Base-by-base conservation (phyloP, 2,113 vertebrate species). In the Plecotus auritus region DNA sequence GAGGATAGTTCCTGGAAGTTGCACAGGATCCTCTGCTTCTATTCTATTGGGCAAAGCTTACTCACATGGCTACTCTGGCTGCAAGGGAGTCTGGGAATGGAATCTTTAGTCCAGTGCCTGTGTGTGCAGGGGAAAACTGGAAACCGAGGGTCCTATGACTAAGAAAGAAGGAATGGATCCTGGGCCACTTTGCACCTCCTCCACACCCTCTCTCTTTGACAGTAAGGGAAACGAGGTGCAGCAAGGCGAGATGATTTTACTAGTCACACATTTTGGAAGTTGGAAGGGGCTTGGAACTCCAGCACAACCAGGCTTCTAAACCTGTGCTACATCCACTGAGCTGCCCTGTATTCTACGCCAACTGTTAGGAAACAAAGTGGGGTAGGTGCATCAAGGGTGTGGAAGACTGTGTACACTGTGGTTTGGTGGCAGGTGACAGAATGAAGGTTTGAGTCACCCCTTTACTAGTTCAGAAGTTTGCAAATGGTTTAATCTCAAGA, bases 381-480 rank as follows among this genome's bases (percentile, higher is more conserved):
- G 17, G 5, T 30, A 17, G 35, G 37, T 20, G 49, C n/a, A 2
- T 28, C 1, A 0, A 70, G 17, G 22, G 22, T 0, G 0, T 26
- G 73, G 76, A 40, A 77, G 54, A 14, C 69, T 64, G 9, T 23
- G 26, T 86, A 4, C 17, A 14, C 11, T 7, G 85, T 67, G 51
- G 49, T 51, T 92, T 77, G 54, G 61, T 54, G 54, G 61, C n/a
- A 23, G 51, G 26, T 69, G 37, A 22, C 67, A 42, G 32, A 49
- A 23, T 51, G 54, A 10, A 22, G 17, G 18, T 40, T 30, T 51
- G 35, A n/a, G 16, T 56, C 6, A 30, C n/a, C 3, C 11, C 30
- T 37, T 64, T 18, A 5, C n/a, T 28, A 4, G 4, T 9, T 26
- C 8, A 81, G 22, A 37, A 23, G 18, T 70, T 80, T n/a, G 73